Base-by-base conservation (phyloP, 2,888 invertebrate species). In the Heteromyza rotundicornis region DNA sequence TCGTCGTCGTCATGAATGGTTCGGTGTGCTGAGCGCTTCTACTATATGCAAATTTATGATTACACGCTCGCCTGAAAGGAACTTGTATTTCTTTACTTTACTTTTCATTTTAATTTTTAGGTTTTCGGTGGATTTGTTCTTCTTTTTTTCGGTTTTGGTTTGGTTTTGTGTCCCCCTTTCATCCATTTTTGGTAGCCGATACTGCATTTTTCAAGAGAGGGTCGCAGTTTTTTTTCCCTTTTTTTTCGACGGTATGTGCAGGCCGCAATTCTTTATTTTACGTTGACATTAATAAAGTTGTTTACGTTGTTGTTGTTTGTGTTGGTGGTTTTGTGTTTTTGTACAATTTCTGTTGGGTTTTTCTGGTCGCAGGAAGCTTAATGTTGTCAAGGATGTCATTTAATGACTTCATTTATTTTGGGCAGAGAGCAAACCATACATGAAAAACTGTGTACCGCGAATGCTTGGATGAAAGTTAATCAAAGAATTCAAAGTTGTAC, bases 1-100 rank as follows among this genome's bases (percentile, higher is more conserved):
- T n/a, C n/a, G n/a, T n/a, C n/a, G 40, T n/a, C 2, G 40, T 7
- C 40, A 14, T 20, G 20, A 47, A 47, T 47, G 47, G 2, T 40
- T n/a, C 27, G 27, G 5, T 5, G 32, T 63, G 60, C 23, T 50
- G 20, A 2, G 47, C 20, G 10, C 12, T 3, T 16, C n/a, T 23
- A 20, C 12, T 35, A 75, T 74, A 76, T 74, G 75, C 75, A 74
- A 76, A 76, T 74, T 76, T 74, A 74, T 74, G 74, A 74, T 52
- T 27, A 27, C 27, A 16, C 24, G 24, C 52, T 52, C 27, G n/a
- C 40, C 5, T 40, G 40, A 10, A 40, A 10, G 14, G 40, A n/a
- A n/a, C 40, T 40, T 40, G 40, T 17, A 16, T 17, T 44, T 44
- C 44, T 44, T 51, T 22, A 12, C n/a, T 51, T 51, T 19, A 12